phyloP scores from a whole-genome alignment of 2,888 invertebrate species.

The Andrena trimmerana region DNA sequence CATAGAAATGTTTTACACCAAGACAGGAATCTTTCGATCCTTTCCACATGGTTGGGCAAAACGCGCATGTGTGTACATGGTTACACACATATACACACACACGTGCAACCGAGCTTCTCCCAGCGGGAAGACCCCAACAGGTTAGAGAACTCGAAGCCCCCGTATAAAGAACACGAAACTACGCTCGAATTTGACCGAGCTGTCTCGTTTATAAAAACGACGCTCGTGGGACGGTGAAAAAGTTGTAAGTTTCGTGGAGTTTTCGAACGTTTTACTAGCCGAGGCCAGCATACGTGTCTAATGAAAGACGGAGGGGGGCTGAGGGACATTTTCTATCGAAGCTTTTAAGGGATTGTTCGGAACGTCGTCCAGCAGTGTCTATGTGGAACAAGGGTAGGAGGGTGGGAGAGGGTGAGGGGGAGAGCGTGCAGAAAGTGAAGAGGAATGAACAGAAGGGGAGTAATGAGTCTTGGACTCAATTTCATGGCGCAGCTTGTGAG shows the following conservation, averaged over 20 bases:
- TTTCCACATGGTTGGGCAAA: background rate
- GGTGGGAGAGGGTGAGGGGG: background rate
- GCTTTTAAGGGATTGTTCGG: conserved; percentile 51
- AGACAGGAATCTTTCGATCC: conserved; percentile 5
- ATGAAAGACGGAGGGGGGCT: background rate
- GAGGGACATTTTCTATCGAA: conserved; percentile 18
- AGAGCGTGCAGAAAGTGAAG: background rate
- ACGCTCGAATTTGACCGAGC: background rate
- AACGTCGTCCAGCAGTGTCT: background rate
- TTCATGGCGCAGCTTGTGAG: conserved; percentile 15
- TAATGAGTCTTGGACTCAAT: conserved; percentile 53
- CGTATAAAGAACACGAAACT: background rate
- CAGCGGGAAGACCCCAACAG: conserved; percentile 15
- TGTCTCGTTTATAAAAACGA: background rate
- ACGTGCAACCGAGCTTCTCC: background rate
- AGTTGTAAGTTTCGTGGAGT: background rate
- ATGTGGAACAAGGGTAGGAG: conserved; percentile 16
- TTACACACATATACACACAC: background rate
- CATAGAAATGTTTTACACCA: conserved; percentile 10
- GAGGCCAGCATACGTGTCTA: background rate
- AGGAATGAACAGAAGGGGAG: conserved; percentile 21
- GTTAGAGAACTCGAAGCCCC: background rate
- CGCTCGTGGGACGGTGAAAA: no score
- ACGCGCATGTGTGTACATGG: no score
- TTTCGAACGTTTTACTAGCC: background rate